phyloP scores from a whole-genome alignment of 2,113 vertebrate species.

The Cavia porcellus region DNA sequence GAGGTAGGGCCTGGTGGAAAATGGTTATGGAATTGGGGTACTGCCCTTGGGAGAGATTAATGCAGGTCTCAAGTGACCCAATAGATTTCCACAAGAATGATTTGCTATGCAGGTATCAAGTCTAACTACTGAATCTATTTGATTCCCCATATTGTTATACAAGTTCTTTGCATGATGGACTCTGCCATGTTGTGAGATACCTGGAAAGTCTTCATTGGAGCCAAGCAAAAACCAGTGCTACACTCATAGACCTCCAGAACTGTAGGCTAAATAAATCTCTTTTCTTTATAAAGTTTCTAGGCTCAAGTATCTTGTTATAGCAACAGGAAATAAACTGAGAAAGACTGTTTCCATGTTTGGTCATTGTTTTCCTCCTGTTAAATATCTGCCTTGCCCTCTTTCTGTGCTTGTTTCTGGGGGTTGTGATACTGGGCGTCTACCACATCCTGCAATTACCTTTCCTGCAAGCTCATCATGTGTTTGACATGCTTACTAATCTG shows the following conservation, averaged over 20 bases:
- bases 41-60: not conserved
- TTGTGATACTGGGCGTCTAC: not conserved
- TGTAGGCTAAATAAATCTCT: not conserved
- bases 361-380: not conserved
- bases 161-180: not conserved
- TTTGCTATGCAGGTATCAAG: not conserved
- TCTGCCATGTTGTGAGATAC: not conserved
- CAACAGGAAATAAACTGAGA: not conserved
- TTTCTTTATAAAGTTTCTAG: not conserved
- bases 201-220: not conserved
- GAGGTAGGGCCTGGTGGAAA: not conserved
- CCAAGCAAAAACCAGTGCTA: not conserved
- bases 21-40: not conserved
- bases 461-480: not conserved
- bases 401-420: not conserved
- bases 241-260: not conserved
- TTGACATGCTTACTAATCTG: not conserved
- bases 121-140: not conserved
- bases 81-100: not conserved
- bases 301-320: not conserved
- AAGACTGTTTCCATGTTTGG: not conserved
- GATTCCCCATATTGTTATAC: not conserved
- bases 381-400: not conserved
- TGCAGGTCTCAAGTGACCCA: not conserved
- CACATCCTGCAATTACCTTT: not conserved